Evolutionary conservation across 2,113 vertebrate genomes (phyloP).

Genomic region (Mesocricetus auratus): DNA sequence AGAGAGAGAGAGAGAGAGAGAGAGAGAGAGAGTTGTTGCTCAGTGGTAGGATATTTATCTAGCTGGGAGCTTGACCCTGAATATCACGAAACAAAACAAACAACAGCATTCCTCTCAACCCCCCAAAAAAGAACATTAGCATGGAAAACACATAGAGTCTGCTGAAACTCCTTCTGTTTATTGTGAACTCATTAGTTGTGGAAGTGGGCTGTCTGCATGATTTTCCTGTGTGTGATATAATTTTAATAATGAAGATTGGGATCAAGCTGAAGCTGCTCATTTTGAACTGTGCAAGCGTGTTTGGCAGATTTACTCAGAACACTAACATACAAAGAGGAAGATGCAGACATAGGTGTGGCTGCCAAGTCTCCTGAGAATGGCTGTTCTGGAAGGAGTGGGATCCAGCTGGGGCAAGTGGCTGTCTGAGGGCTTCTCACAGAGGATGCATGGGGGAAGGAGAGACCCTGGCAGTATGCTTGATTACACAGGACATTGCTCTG

Average conservation of each 20-base stretch:
- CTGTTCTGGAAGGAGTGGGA: neutral
- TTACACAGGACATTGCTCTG: neutral
- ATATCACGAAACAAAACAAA: neutral
- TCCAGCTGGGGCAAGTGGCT: neutral
- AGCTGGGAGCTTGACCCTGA: neutral
- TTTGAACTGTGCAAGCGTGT: neutral
- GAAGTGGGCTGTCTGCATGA: neutral
- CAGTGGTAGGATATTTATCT: neutral
- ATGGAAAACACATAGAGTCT: neutral
- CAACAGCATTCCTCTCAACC: neutral
- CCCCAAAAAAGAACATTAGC: neutral
- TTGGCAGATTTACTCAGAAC: neutral
- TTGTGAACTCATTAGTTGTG: neutral
- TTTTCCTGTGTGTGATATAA: neutral
- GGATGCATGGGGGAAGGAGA: no score
- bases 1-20: neutral
- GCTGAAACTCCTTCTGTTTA: neutral
- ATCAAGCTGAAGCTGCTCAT: neutral
- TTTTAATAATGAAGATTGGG: neutral
- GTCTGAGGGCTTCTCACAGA: neutral
- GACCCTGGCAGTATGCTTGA: no score
- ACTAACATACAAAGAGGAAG: no score
- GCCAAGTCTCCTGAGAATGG: neutral
- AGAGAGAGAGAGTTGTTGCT: neutral
- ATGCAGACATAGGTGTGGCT: neutral